phyloP scores from a whole-genome alignment of 1,140 invertebrate species.

The Drosophila ogumai region DNA sequence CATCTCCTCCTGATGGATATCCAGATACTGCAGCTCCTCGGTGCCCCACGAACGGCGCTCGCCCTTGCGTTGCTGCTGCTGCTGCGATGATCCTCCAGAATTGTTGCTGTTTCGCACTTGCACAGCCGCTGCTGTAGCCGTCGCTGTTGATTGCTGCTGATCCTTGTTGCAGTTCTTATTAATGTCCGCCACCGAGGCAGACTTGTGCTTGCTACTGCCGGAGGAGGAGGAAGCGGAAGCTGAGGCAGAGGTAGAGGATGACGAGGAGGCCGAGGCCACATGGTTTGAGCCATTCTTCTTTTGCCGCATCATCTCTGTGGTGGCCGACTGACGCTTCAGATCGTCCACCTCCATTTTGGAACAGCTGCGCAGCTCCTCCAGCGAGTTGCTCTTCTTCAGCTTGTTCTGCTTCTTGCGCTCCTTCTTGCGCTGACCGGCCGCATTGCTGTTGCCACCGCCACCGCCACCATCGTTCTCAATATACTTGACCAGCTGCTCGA shows the following conservation, averaged over 20 bases:
- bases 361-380: conserved; percentile 88
- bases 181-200: conserved; percentile 65
- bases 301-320: conserved; percentile 84
- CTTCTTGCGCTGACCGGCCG: conserved; percentile 63
- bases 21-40: conserved; percentile 85
- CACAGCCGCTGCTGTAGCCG: background rate
- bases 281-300: conserved; percentile 44
- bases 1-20: conserved; percentile 40
- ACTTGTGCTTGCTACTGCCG: conserved; percentile 54
- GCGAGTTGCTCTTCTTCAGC: conserved; percentile 88
- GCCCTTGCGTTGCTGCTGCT: conserved; percentile 61
- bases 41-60: conserved; percentile 88
- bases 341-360: conserved; percentile 81
- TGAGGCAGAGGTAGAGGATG: conserved; percentile 7
- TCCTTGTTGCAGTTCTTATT: conserved; percentile 67
- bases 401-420: conserved; percentile 79
- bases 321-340: conserved; percentile 78
- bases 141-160: conserved; percentile 28
- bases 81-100: background rate
- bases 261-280: conserved; percentile 9
- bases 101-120: conserved; percentile 23
- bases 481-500: conserved; percentile 85
- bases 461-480: conserved; percentile 82
- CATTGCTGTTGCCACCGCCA: background rate
- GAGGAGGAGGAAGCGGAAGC: conserved; percentile 7